These are phyloP conservation scores for Emberiza fucata DNA, from an alignment of 2,113 vertebrate species.

Conservation along the genomic window DNA sequence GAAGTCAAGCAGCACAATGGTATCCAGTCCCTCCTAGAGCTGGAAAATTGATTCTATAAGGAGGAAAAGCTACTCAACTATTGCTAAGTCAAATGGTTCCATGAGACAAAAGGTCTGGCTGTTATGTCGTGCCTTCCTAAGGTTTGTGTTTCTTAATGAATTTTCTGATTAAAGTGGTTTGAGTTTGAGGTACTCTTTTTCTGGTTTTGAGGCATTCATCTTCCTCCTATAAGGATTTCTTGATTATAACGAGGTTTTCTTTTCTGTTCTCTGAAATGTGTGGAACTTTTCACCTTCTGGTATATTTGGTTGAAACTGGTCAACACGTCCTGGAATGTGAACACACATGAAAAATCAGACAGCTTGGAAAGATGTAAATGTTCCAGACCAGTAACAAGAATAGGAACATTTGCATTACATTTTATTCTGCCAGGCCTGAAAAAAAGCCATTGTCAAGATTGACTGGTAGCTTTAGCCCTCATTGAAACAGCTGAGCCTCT, in stretches of 20 bases:
- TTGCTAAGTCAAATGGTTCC: neutral
- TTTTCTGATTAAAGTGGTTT: neutral
- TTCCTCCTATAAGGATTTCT: neutral
- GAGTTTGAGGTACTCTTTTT: neutral
- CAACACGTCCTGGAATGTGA: neutral
- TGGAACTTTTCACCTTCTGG: neutral
- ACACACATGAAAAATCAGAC: neutral
- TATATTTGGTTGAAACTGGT: neutral
- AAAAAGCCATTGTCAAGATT: neutral
- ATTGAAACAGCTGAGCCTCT: neutral
- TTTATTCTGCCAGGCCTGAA: neutral
- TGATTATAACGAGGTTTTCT: neutral
- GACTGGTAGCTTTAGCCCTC: neutral
- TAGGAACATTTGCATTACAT: neutral
- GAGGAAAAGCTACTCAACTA: rapidly evolving
- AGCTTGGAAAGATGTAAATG: neutral
- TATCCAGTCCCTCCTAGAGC: neutral
- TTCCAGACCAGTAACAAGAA: neutral
- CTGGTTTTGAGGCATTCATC: neutral
- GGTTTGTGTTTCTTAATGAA: neutral
- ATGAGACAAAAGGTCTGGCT: neutral
- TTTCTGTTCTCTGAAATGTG: neutral
- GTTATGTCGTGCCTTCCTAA: neutral
- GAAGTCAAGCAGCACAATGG: neutral
- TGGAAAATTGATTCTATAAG: neutral